Evolutionary conservation across 2,113 vertebrate genomes (phyloP).

Genomic region (Heterocephalus glaber): DNA sequence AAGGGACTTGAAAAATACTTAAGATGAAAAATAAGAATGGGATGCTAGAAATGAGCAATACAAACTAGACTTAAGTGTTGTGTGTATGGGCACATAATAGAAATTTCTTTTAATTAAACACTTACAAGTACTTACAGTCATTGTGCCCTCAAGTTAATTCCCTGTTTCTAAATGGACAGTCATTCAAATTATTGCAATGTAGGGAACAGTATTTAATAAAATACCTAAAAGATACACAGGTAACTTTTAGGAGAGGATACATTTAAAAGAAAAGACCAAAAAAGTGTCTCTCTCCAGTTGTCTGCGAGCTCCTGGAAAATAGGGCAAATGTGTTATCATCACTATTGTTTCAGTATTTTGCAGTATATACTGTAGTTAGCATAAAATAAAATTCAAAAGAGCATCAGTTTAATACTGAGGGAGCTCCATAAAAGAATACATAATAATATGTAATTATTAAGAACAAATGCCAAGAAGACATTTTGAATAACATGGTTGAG

Average conservation of each 20-base stretch:
- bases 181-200: background rate
- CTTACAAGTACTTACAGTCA: background rate
- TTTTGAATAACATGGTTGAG: background rate
- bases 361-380: background rate
- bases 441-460: slow-evolving; percentile 23
- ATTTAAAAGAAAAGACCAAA: background rate
- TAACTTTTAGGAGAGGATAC: background rate
- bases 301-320: background rate
- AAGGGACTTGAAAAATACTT: slow-evolving; percentile 9
- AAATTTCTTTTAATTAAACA: slow-evolving; percentile 35
- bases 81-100: background rate
- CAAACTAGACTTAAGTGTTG: background rate
- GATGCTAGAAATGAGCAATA: background rate
- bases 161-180: background rate
- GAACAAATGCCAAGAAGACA: slow-evolving; percentile 18
- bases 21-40: background rate
- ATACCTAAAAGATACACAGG: background rate
- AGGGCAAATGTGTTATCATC: background rate
- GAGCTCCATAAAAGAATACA: background rate
- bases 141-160: background rate
- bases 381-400: slow-evolving; percentile 10
- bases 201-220: background rate
- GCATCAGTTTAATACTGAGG: background rate
- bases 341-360: background rate
- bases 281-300: background rate